Percentiles rank a stretch among this genome's conserved stretches.
Conservation (phyloP, 2,797 vertebrate genomes). For the Remorina albescens region DNA sequence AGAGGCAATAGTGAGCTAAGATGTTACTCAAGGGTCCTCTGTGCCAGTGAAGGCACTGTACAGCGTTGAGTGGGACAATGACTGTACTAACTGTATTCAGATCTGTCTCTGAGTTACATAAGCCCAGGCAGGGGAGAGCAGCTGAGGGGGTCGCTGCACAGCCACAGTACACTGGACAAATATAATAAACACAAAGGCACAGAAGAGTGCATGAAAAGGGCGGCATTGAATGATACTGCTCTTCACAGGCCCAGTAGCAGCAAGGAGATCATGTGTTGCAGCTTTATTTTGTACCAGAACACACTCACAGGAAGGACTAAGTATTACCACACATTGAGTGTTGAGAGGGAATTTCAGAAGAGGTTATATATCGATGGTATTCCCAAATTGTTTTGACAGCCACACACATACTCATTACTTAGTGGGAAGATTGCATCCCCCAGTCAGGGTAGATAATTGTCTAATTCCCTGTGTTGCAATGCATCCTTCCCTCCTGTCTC, state of each 20-base stretch:
- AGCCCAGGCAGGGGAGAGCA: slow-evolving; percentile 67
- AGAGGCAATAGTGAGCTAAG: slow-evolving; percentile 66
- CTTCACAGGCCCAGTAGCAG: slow-evolving; percentile 75
- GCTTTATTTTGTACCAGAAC: slow-evolving; percentile 63
- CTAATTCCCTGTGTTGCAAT: slow-evolving; percentile 64
- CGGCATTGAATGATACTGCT: slow-evolving; percentile 75
- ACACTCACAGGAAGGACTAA: slow-evolving; percentile 37
- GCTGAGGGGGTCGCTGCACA: slow-evolving; percentile 76
- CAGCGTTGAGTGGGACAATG: slow-evolving; percentile 81
- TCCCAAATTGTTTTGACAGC: slow-evolving; percentile 67
- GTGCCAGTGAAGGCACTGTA: slow-evolving; percentile 73
- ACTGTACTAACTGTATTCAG: slow-evolving; percentile 83
- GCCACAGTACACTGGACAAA: slow-evolving; percentile 87
- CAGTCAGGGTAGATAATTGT: slow-evolving; percentile 69
- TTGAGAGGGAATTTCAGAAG: slow-evolving; percentile 51
- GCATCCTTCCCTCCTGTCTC: slow-evolving; percentile 66
- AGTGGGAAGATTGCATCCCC: slow-evolving; percentile 60
- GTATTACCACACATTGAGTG: slow-evolving; percentile 26
- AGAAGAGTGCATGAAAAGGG: slow-evolving; percentile 76
- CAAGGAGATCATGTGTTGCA: slow-evolving; percentile 63
- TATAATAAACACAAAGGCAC: slow-evolving; percentile 83
- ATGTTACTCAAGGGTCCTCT: slow-evolving; percentile 79
- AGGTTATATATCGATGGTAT: slow-evolving; percentile 62
- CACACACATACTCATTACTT: slow-evolving; percentile 67
- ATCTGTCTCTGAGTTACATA: slow-evolving; percentile 81